Base-by-base conservation (phyloP, 1,140 invertebrate species). In the Physella acuta region DNA sequence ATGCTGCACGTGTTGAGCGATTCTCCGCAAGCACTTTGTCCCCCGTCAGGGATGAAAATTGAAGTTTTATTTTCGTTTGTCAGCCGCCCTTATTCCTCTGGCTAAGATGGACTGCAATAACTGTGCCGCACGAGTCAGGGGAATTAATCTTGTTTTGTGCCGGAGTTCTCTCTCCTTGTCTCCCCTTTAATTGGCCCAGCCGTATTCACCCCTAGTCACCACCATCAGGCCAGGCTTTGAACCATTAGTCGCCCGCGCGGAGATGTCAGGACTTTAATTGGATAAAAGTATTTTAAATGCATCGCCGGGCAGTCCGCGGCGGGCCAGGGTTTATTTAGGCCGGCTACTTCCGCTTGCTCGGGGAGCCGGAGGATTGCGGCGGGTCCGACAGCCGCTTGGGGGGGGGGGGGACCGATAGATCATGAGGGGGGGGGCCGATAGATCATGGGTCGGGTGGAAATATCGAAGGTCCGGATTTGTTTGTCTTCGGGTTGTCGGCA, bases 221-320 rank as follows among this genome's bases (percentile, higher is more conserved):
- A 56, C 64, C 64, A 56, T 67, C 64, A 67, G 37, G 51, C 1
- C 31, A 24, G 33, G 49, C 52, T 56, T 67, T 39, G 33, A 56
- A 30, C 64, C 51, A 56, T 67, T 56, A 67, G 51, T 56, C 51
- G 52, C n/a, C 31, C 30, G 34, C 51, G 51, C 8, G 53, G 64
- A 67, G 51, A 67, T 36, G 64, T 67, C 64, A 67, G 51, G n/a
- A 56, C 36, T 67, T 67, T 67, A 67, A 67, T 67, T 67, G 64
- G 64, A 67, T 67, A 67, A 67, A 67, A 67, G 64, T 67, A 67
- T 67, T 67, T 67, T 67, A 67, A 67, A 67, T 67, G 64, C 64
- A 67, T 67, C 64, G 39, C 64, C 64, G 64, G 33, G 51, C 64
- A 17, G 24, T 67, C 55, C 55, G 55, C 64, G 64, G 26, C 52